A percentile compares a stretch with the other conserved stretches of the same genome.
These are phyloP conservation scores for Drosophila rufa DNA, from an alignment of 1,140 invertebrate species.

Conservation along the genomic window DNA sequence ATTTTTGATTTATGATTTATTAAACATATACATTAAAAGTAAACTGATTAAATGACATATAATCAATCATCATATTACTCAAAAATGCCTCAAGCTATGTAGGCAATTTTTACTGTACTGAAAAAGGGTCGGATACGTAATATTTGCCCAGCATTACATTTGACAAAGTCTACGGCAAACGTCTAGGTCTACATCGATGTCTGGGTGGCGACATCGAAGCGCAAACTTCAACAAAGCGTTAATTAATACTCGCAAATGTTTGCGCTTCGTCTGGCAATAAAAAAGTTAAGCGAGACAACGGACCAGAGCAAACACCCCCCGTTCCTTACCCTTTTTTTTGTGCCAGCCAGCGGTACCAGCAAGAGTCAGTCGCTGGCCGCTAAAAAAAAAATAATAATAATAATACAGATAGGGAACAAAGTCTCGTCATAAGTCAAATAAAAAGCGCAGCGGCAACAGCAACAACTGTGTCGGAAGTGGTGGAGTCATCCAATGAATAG, in stretches of 20 bases:
- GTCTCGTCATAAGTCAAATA: constrained; percentile 81
- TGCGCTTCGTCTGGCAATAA: constrained; percentile 81
- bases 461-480: constrained; percentile 58
- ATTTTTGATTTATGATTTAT: too few species aligned
- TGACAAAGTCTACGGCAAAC: constrained; percentile 43
- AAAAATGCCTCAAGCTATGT: neutral
- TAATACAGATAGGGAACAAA: constrained; percentile 48
- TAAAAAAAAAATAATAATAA: constrained; percentile 12
- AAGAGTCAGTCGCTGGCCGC: constrained; percentile 35
- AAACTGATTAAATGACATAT: neutral
- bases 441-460: constrained; percentile 65
- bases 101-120: constrained; percentile 7
- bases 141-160: constrained; percentile 52
- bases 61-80: neutral
- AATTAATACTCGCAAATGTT: constrained; percentile 84
- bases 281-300: constrained; percentile 81
- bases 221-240: constrained; percentile 83
- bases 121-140: constrained; percentile 67
- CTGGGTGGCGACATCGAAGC: constrained; percentile 73
- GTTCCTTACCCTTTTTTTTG: neutral
- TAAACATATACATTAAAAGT: too few species aligned
- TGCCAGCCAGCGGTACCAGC: constrained; percentile 15
- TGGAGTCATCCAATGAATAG: constrained; percentile 73
- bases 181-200: constrained; percentile 55
- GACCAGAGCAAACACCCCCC: constrained; percentile 49